A percentile compares a stretch with the other conserved stretches of the same genome.
Evolutionary conservation across 2,888 invertebrate genomes (phyloP).

Genomic region (Platerodrilus igneus): DNA sequence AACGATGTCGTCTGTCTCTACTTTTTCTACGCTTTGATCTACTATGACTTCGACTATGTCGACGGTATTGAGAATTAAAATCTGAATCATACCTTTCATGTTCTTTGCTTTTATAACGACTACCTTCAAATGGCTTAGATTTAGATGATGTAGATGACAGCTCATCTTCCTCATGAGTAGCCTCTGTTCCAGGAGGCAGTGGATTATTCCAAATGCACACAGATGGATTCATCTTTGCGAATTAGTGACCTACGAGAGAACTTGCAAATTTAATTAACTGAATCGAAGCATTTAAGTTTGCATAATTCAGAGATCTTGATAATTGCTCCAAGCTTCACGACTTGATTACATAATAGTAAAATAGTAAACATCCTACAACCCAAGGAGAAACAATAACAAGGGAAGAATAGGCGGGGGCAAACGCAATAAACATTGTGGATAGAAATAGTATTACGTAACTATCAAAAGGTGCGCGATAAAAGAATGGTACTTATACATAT

Average conservation of each 20-base stretch:
- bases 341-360: constrained; percentile 10
- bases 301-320: constrained; percentile 36
- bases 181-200: constrained; percentile 46
- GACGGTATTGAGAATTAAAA: constrained; percentile 15
- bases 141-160: constrained; percentile 21
- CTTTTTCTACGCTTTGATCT: constrained; percentile 27
- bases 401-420: too few relatives aligned
- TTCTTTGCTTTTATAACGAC: constrained; percentile 33
- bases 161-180: constrained; percentile 31
- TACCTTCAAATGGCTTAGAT: constrained; percentile 13
- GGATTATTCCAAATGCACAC: constrained; percentile 40
- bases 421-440: constrained; percentile 12
- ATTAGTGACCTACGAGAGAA: constrained; percentile 49
- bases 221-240: constrained; percentile 38
- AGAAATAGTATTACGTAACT: constrained; percentile 1
- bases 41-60: constrained; percentile 23
- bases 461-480: constrained; percentile 6
- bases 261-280: constrained; percentile 51
- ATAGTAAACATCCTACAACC: constrained; percentile 14
- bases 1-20: constrained; percentile 25
- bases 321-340: constrained; percentile 24
- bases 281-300: constrained; percentile 35
- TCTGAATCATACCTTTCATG: constrained; percentile 31
- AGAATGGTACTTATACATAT: constrained; percentile 1
- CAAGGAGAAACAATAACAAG: too few relatives aligned